A percentile compares a stretch with the other conserved stretches of the same genome.
Evolutionary conservation across 1,140 invertebrate species (phyloP).

Genomic region (Mya arenaria): DNA sequence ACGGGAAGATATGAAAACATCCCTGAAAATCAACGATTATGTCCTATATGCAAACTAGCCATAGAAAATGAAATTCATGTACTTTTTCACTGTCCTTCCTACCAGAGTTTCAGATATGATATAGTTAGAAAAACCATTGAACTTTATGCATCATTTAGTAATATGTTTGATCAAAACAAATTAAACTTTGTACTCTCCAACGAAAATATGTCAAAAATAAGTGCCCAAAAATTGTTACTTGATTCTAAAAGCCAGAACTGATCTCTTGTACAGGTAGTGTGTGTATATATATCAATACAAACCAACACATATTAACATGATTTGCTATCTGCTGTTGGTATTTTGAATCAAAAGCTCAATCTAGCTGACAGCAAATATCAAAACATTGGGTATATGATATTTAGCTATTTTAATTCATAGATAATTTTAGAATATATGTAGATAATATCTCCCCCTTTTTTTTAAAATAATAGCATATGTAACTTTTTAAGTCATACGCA

Average conservation of each 20-base stretch:
- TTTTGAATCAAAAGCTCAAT: no score
- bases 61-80: slow-evolving; percentile 34
- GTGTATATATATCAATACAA: no score
- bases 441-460: no score
- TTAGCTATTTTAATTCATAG: no score
- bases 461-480: no score
- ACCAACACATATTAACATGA: no score
- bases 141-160: background rate
- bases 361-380: no score
- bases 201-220: background rate
- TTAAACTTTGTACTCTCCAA: background rate
- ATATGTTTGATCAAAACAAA: background rate
- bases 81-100: slow-evolving; percentile 5
- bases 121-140: background rate
- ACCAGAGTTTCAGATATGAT: background rate
- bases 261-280: background rate
- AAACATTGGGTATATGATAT: no score
- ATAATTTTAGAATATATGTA: no score
- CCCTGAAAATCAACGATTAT: slow-evolving; percentile 14
- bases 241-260: background rate
- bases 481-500: no score
- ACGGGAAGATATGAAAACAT: slow-evolving; percentile 11
- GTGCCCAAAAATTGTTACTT: background rate
- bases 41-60: slow-evolving; percentile 3
- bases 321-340: no score